Evolutionary conservation across 2,888 invertebrate genomes (phyloP).

Genomic region (Agrotis ipsilon): DNA sequence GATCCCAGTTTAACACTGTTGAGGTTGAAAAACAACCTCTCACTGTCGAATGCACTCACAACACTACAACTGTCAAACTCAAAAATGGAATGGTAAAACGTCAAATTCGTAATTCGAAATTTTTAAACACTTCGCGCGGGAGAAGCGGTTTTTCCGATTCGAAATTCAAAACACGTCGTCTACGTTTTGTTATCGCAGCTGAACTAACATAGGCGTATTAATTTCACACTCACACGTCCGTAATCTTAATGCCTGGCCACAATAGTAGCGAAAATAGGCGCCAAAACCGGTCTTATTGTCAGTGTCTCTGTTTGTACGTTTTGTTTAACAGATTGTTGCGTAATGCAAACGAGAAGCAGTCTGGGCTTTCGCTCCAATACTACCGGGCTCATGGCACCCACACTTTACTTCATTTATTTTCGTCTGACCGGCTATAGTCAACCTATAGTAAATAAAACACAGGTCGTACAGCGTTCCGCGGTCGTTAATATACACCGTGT

Average conservation of each 20-base stretch:
- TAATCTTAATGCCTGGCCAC: conserved; percentile 75
- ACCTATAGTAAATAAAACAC: conserved; percentile 69
- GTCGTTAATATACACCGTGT: conserved; percentile 69
- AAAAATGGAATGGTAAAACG: conserved; percentile 48
- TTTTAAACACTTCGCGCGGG: conserved; percentile 27
- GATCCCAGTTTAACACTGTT: conserved; percentile 12
- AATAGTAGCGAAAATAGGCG: conserved; percentile 82
- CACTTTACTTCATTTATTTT: conserved; percentile 82
- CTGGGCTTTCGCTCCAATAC: conserved; percentile 77
- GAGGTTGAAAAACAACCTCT: conserved; percentile 16
- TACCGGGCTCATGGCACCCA: conserved; percentile 78
- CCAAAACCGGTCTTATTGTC: conserved; percentile 81
- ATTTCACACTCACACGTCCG: conserved; percentile 76
- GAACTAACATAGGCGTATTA: conserved; percentile 80
- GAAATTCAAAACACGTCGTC: conserved; percentile 77
- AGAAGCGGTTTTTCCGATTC: conserved; percentile 55
- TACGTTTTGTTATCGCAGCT: conserved; percentile 82
- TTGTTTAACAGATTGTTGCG: conserved; percentile 72
- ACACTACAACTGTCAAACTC: conserved; percentile 58
- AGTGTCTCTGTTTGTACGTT: conserved; percentile 66
- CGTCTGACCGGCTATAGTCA: conserved; percentile 69
- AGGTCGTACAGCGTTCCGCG: conserved; percentile 67
- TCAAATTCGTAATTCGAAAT: conserved; percentile 54
- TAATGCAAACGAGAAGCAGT: conserved; percentile 73
- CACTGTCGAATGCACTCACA: conserved; percentile 24